Evolutionary conservation across 64 coral and sea anemone genomes (phyloP).

Genomic region (Montipora capricornis): DNA sequence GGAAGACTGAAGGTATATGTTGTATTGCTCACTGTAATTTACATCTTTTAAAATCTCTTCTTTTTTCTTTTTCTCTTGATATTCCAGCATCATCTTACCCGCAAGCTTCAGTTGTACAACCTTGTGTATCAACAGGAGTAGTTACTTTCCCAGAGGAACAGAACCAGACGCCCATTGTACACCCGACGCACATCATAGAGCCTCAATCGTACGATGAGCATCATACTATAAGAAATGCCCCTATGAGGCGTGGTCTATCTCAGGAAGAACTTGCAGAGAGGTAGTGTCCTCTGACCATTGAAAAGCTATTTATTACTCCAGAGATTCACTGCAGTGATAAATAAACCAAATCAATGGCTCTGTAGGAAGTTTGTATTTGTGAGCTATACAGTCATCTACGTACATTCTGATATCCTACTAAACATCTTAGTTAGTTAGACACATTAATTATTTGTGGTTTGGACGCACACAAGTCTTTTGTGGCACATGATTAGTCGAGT

Average conservation of each 20-base stretch:
- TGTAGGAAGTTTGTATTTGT: background rate
- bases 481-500: background rate
- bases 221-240: constrained; percentile 59
- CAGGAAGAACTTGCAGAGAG: constrained; percentile 63
- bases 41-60: background rate
- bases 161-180: constrained; percentile 65
- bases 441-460: background rate
- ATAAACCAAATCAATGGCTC: constrained; percentile 41
- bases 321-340: constrained; percentile 40
- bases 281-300: constrained; percentile 24
- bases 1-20: too few species aligned
- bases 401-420: background rate
- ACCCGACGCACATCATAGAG: constrained; percentile 82
- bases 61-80: background rate
- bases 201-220: constrained; percentile 79
- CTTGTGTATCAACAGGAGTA: constrained; percentile 76
- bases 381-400: background rate
- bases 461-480: background rate
- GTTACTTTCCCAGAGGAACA: constrained; percentile 96
- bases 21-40: background rate
- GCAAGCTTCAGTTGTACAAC: constrained; percentile 77
- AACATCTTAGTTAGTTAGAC: background rate
- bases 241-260: constrained; percentile 34
- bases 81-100: constrained; percentile 58
- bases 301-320: constrained; percentile 48